Evolutionary conservation across 2,113 vertebrate genomes (phyloP).

Genomic region (Trochalopteron elliotii): DNA sequence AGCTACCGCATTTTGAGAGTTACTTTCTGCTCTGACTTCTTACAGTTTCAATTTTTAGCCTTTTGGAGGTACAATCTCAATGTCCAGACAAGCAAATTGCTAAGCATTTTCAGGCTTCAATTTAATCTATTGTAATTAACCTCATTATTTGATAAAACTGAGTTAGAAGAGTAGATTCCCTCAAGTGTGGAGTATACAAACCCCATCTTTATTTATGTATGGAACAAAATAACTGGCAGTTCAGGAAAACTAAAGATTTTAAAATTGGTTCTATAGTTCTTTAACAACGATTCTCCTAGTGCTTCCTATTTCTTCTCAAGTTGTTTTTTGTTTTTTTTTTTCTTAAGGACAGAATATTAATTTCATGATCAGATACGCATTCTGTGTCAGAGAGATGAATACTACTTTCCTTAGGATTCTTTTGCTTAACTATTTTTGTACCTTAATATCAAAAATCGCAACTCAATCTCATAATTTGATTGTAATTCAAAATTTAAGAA

Average conservation of each 20-base stretch:
- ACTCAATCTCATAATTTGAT: background rate
- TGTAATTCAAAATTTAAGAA: background rate
- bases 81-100: conserved; percentile 14
- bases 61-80: background rate
- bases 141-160: background rate
- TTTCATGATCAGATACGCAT: background rate
- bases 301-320: background rate
- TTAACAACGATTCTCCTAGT: background rate
- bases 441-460: background rate
- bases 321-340: background rate
- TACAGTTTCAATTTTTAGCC: background rate
- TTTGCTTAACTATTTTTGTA: background rate
- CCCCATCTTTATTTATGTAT: background rate
- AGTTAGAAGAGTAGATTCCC: background rate
- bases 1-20: background rate
- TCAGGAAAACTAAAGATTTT: background rate
- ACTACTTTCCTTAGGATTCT: background rate
- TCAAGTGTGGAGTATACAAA: background rate
- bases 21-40: background rate
- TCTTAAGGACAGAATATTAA: background rate
- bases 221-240: background rate
- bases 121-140: background rate
- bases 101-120: background rate
- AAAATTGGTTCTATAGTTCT: background rate
- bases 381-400: background rate